Percentiles rank a stretch among this genome's conserved stretches.
Conservation (phyloP, 2,113 vertebrate species). For the Pongo abelii region DNA sequence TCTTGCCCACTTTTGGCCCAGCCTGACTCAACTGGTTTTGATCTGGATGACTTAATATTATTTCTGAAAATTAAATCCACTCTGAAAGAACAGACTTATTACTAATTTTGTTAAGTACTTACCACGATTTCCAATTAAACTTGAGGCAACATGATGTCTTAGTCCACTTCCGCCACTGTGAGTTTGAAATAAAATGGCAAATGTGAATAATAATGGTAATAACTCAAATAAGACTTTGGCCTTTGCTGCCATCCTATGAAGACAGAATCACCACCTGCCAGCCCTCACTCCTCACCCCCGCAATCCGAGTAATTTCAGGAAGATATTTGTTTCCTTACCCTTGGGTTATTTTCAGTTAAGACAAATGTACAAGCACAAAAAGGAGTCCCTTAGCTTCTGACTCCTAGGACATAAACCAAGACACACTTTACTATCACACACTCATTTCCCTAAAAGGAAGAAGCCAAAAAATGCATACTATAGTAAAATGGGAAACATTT, state of each 20-base stretch:
- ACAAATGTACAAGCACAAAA: neutral
- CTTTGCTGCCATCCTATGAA: neutral
- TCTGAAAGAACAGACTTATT: neutral
- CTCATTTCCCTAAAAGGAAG: neutral
- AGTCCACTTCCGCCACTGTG: neutral
- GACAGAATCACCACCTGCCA: neutral
- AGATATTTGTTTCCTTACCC: neutral
- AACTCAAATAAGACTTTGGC: neutral
- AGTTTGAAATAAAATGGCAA: neutral
- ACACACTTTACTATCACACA: neutral
- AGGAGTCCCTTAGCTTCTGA: neutral
- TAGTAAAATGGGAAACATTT: neutral
- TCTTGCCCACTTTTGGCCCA: neutral
- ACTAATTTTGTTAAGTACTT: neutral
- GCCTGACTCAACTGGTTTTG: neutral
- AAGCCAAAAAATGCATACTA: neutral
- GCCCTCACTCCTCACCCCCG: fast-evolving
- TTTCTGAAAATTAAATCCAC: neutral
- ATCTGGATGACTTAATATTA: neutral
- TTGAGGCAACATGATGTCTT: neutral
- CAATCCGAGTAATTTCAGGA: neutral
- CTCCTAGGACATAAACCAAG: neutral
- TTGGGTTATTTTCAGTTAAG: neutral
- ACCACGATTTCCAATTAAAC: neutral
- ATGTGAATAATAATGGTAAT: neutral